Conservation (phyloP, 2,888 invertebrate species). For the Argyresthia goedartella region DNA sequence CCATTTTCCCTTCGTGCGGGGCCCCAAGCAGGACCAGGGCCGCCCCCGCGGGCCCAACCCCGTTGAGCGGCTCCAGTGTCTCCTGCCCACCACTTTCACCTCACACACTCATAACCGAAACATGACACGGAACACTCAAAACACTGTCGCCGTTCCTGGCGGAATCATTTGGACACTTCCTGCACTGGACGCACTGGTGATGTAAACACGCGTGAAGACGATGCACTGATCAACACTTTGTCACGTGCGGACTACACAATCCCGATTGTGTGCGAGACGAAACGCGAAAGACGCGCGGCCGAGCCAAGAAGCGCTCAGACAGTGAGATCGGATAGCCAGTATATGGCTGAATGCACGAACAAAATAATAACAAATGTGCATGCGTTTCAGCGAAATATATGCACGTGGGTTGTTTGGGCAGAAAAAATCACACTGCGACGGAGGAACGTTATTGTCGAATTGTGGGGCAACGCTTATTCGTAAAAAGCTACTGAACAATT, state of each 20-base stretch:
- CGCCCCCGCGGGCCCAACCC: conserved; percentile 73
- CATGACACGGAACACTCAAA: conserved; percentile 51
- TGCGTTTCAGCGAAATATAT: conserved; percentile 63
- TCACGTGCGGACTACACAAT: conserved; percentile 52
- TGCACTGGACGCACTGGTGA: conserved; percentile 62
- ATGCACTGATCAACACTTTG: conserved; percentile 36
- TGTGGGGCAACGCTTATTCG: conserved; percentile 38
- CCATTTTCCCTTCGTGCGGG: conserved; percentile 75
- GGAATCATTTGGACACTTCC: conserved; percentile 67
- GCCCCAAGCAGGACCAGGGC: conserved; percentile 72
- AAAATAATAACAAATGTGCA: conserved; percentile 82
- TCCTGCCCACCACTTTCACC: conserved; percentile 63
- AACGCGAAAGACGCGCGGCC: conserved; percentile 48
- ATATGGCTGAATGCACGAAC: conserved; percentile 71
- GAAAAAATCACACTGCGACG: conserved; percentile 33
- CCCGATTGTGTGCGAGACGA: conserved; percentile 24
- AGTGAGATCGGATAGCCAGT: conserved; percentile 29
- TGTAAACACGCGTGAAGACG: conserved; percentile 56
- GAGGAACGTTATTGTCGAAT: conserved; percentile 30
- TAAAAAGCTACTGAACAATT: conserved; percentile 43
- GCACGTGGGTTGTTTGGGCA: conserved; percentile 66
- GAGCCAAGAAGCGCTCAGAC: conserved; percentile 50
- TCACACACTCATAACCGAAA: conserved; percentile 69
- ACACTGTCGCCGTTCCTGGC: conserved; percentile 50
- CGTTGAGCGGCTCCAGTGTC: conserved; percentile 76